Base-by-base conservation (phyloP, 2,888 invertebrate genomes). In the Drosophila helvetica region DNA sequence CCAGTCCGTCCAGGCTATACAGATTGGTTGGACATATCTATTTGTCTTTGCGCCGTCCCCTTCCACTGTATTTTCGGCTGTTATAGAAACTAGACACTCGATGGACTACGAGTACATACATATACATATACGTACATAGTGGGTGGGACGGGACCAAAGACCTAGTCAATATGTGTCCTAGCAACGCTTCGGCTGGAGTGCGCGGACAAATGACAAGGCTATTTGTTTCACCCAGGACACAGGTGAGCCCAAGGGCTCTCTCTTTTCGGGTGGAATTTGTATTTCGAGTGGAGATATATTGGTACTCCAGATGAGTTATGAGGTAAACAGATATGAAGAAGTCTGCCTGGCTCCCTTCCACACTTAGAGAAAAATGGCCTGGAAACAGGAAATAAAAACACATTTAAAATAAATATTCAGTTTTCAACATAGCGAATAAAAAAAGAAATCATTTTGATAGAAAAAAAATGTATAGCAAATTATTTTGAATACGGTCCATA, bases 121-220 rank as follows among this genome's bases (percentile, higher is more conserved):
- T 18, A 46, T 18, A 12, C 30, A 33, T 55, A 30, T 9, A 27
- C 17, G 12, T 43, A 25, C 27, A n/a, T 12, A 10, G 46, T 17
- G 17, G 22, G 25, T 27, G 38, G n/a, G 10, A 9, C 1, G 30
- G 15, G 0, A 15, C 15, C 38, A 38, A 38, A 38, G 38, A 38
- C 57, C 46, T 53, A 56, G 76, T 78, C 80, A 78, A 83, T 81
- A 79, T 85, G 82, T 82, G 77, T 78, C 82, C 82, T 82, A 74
- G 85, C 82, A 79, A 81, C 78, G 61, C 38, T 7, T 38, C 1
- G n/a, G 38, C 2, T 51, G 55, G 71, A 60, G 30, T 7, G 56
- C 25, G 17, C 63, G 56, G 65, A 75, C 78, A 81, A 82, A 82
- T 81, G 67, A 75, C 74, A 65, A 52, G 69, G 68, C 73, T 71